A percentile compares a stretch with the other conserved stretches of the same genome.
Conservation (phyloP, 2,113 vertebrate species). For the Oriolus oriolus region DNA sequence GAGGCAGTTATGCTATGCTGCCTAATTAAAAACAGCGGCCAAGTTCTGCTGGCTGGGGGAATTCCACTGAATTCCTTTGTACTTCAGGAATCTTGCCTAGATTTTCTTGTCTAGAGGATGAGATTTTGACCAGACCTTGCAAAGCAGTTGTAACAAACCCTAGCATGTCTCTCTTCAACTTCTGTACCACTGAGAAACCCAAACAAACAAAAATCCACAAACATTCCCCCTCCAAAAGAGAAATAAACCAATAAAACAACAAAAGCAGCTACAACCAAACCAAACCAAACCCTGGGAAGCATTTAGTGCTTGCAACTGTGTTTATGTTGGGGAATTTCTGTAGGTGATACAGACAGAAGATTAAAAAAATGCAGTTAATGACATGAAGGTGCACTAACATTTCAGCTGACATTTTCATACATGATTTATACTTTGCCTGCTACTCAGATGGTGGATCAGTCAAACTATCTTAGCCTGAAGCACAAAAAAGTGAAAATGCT, state of each 20-base stretch:
- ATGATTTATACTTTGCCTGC: conserved; percentile 51
- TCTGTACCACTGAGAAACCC: not conserved
- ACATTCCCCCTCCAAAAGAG: too few relatives aligned
- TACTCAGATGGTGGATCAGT: conserved; percentile 40
- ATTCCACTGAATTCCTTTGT: not conserved
- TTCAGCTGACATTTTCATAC: conserved; percentile 58
- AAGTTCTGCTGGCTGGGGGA: not conserved
- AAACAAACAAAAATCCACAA: not conserved
- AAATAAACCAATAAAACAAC: not conserved
- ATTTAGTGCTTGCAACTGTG: not conserved
- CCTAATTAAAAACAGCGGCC: not conserved
- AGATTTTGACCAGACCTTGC: not conserved
- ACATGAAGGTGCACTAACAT: conserved; percentile 33
- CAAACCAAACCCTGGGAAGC: not conserved
- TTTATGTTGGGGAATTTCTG: not conserved
- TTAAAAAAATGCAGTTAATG: conserved; percentile 37
- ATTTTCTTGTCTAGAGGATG: not conserved
- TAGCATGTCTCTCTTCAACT: not conserved
- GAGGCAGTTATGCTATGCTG: not conserved
- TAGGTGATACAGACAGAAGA: not conserved
- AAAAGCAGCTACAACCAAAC: not conserved
- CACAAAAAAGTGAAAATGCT: conserved; percentile 37
- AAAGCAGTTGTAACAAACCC: not conserved
- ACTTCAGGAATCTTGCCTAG: not conserved
- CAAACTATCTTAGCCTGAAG: conserved; percentile 49